phyloP scores from a whole-genome alignment of 2,888 invertebrate genomes.

The Pterostichus niger region DNA sequence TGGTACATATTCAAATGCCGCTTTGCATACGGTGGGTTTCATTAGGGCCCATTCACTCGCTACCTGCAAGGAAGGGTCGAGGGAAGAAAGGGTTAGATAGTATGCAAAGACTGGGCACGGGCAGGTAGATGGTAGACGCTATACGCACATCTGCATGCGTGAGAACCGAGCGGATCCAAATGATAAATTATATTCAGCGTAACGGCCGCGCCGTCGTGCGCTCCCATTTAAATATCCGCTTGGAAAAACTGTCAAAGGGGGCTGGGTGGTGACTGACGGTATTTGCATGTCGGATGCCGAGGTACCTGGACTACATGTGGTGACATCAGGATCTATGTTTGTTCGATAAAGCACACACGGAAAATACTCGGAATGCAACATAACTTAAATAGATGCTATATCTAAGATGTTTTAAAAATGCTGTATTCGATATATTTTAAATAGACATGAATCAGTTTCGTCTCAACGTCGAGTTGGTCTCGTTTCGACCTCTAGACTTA shows the following conservation, averaged over 20 bases:
- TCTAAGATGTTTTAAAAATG: no score
- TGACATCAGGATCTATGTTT: conserved; percentile 21
- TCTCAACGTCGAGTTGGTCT: no score
- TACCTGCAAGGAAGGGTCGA: conserved; percentile 43
- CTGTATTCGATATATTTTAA: no score
- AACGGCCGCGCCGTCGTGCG: conserved; percentile 69
- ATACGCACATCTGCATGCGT: conserved; percentile 32
- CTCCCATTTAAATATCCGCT: conserved; percentile 75
- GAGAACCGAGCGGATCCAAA: conserved; percentile 19
- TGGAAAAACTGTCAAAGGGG: conserved; percentile 75
- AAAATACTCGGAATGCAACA: no score
- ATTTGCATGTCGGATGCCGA: conserved; percentile 73
- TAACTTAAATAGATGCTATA: no score
- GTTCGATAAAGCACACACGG: neutral
- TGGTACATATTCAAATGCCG: conserved; percentile 55
- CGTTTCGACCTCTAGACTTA: no score
- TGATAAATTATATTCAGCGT: conserved; percentile 30
- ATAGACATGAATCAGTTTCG: no score
- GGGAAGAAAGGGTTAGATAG: conserved; percentile 53
- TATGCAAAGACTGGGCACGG: conserved; percentile 15
- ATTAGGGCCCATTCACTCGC: conserved; percentile 57
- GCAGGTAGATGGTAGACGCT: conserved; percentile 9
- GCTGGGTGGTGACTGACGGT: conserved; percentile 71
- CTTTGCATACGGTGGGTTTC: conserved; percentile 62
- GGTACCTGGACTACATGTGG: no score